Conservation (phyloP, 2,888 invertebrate genomes). For the Noctua comes region DNA sequence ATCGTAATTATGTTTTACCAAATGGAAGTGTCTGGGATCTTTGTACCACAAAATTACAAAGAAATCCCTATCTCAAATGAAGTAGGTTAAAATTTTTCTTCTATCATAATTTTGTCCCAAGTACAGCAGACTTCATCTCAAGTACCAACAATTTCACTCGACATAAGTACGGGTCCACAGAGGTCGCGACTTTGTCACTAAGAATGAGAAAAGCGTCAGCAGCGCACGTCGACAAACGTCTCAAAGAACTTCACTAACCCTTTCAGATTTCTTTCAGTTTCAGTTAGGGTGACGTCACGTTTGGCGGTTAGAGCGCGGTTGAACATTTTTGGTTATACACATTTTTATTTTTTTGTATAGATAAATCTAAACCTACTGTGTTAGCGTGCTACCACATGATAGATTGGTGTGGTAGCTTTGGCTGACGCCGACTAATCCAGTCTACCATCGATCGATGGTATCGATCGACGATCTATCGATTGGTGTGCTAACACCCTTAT, state of each 20-base stretch:
- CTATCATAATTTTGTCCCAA: not conserved
- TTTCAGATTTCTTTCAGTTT: slow-evolving; percentile 75
- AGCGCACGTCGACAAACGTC: slow-evolving; percentile 72
- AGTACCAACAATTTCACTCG: slow-evolving; percentile 28
- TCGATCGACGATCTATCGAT: no score
- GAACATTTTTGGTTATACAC: not conserved
- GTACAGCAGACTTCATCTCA: slow-evolving; percentile 11
- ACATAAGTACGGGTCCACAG: slow-evolving; percentile 54
- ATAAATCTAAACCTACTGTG: no score
- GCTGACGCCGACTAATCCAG: no score
- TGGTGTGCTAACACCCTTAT: no score
- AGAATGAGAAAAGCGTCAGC: slow-evolving; percentile 73
- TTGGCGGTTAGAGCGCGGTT: not conserved
- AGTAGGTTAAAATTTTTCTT: not conserved
- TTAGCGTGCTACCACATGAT: no score
- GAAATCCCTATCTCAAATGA: not conserved
- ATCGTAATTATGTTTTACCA: no score
- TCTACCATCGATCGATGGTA: no score
- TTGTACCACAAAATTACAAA: not conserved
- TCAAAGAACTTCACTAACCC: slow-evolving; percentile 78
- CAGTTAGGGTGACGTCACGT: slow-evolving; percentile 48
- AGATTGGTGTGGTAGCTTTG: no score
- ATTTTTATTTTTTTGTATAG: no score
- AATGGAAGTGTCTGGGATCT: not conserved
- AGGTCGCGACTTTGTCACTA: slow-evolving; percentile 70